These are phyloP conservation scores for Otocyon megalotis DNA, from an alignment of 2,113 vertebrate species.

Conservation along the genomic window DNA sequence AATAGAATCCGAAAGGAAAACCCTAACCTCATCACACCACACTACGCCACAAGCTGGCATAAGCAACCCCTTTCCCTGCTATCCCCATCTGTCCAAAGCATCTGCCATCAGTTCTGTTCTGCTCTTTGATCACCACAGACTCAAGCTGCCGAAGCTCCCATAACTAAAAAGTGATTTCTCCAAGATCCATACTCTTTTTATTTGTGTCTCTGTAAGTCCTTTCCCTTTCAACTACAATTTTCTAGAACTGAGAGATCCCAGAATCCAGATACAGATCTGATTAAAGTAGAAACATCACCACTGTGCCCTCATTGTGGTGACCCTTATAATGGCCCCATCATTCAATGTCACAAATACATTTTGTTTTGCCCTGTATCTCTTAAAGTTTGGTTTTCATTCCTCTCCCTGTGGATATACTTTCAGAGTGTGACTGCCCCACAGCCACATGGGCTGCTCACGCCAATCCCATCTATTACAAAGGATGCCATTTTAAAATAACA, in stretches of 20 bases:
- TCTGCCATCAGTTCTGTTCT: background rate
- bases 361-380: background rate
- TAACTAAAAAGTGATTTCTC: slow-evolving; percentile 4
- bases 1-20: slow-evolving; percentile 12
- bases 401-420: background rate
- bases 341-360: background rate
- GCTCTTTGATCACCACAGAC: background rate
- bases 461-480: background rate
- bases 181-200: background rate
- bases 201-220: background rate
- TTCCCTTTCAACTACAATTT: background rate
- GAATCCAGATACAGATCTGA: background rate
- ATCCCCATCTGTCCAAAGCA: background rate
- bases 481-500: background rate
- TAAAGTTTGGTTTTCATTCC: background rate
- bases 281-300: background rate
- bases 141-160: background rate
- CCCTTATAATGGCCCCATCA: background rate
- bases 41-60: background rate
- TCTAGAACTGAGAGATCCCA: background rate
- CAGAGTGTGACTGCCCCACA: background rate
- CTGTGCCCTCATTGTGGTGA: background rate
- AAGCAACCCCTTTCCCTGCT: background rate
- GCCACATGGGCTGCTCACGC: background rate
- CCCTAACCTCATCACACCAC: background rate